Percentiles rank a stretch among this genome's conserved stretches.
These are phyloP conservation scores for Rhopalosiphum maidis DNA, from an alignment of 1,140 invertebrate species.

Conservation along the genomic window DNA sequence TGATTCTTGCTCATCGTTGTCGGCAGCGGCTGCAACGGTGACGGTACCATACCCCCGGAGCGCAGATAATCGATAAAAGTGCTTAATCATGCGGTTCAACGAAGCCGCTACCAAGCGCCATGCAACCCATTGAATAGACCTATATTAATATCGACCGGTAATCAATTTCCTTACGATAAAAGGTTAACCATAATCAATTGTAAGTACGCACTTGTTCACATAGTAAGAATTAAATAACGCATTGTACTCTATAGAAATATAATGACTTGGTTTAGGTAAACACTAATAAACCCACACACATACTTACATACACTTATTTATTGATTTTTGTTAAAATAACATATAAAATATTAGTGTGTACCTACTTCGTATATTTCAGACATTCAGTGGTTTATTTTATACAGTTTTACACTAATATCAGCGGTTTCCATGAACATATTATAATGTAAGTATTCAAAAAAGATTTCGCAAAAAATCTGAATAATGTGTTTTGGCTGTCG, in stretches of 20 bases:
- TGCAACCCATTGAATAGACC: background rate
- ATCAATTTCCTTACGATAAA: constrained; percentile 16
- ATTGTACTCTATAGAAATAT: background rate
- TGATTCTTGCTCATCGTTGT: constrained; percentile 1
- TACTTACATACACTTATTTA: too few relatives aligned
- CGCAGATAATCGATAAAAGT: constrained; percentile 41
- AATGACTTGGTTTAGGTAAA: background rate
- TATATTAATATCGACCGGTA: background rate
- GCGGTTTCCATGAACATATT: background rate
- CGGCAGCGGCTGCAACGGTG: background rate
- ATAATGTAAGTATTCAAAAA: background rate
- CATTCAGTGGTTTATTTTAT: background rate
- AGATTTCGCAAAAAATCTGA: background rate
- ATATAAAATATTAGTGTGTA: background rate
- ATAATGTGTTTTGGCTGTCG: background rate
- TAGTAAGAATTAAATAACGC: background rate
- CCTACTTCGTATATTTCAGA: background rate
- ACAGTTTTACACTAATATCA: background rate
- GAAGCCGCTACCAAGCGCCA: constrained; percentile 10
- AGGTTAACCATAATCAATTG: background rate
- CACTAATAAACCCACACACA: background rate
- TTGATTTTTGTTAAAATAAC: background rate
- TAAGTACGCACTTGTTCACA: background rate
- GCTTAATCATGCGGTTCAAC: constrained; percentile 43
- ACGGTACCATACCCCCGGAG: background rate